Conservation (phyloP, 2,797 vertebrate species). For the Myotis daubentonii region DNA sequence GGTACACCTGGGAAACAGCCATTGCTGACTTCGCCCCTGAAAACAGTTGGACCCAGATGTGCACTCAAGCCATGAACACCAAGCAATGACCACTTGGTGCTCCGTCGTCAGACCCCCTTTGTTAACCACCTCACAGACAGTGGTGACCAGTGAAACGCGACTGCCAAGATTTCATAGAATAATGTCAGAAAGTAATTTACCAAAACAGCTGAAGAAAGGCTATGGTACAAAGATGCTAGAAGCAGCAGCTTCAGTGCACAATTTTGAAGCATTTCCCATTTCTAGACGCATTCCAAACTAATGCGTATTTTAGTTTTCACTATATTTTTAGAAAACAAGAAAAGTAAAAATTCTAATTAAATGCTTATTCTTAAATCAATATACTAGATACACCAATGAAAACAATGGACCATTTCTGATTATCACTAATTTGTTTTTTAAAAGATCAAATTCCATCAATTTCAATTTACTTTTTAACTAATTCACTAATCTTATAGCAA, state of each 20-base stretch:
- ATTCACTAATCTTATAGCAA: neutral
- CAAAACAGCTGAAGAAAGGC: neutral
- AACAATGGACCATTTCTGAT: neutral
- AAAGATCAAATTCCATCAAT: neutral
- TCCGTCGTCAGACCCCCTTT: neutral
- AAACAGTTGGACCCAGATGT: neutral
- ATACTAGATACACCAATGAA: neutral
- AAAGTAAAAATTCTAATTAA: neutral
- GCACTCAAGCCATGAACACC: accelerated
- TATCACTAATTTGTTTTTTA: neutral
- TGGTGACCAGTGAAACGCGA: neutral
- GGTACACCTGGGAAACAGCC: neutral
- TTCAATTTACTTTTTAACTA: slow-evolving; percentile 19
- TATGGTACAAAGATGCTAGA: neutral
- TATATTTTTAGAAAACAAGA: neutral
- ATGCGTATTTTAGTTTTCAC: neutral
- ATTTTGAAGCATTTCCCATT: neutral
- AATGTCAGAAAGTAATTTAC: neutral
- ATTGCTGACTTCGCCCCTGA: neutral
- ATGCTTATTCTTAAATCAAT: neutral
- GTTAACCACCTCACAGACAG: too few relatives aligned
- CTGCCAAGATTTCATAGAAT: accelerated
- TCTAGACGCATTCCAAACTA: neutral
- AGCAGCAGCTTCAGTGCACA: neutral
- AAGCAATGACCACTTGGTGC: too few relatives aligned